These are phyloP conservation scores for Antennarius striatus DNA, from an alignment of 2,113 vertebrate genomes.

Conservation along the genomic window DNA sequence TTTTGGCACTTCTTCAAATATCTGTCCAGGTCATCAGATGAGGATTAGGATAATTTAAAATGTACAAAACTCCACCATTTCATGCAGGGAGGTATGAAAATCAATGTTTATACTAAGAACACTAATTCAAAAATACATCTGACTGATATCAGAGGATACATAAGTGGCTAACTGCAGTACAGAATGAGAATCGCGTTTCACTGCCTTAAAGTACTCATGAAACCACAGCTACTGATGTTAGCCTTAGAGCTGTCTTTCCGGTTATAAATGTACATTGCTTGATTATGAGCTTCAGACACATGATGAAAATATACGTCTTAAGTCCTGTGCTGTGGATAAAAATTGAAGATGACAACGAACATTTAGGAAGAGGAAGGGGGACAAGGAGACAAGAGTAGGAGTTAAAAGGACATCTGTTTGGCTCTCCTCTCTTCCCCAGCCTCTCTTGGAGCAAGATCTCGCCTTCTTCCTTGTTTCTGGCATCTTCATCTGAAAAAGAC, in stretches of 20 bases:
- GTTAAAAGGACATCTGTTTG: constrained; percentile 63
- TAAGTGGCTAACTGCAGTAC: neutral
- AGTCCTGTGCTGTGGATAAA: constrained; percentile 26
- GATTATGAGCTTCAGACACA: constrained; percentile 2
- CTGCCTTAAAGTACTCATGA: too few relatives aligned
- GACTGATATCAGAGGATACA: constrained; percentile 25
- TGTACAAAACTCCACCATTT: constrained; percentile 12
- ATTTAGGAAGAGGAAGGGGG: constrained; percentile 63
- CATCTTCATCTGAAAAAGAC: constrained; percentile 72
- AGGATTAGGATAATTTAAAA: constrained; percentile 37
- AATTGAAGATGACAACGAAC: constrained; percentile 53
- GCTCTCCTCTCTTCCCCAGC: constrained; percentile 43
- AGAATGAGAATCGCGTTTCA: too few relatives aligned
- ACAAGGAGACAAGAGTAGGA: constrained; percentile 62
- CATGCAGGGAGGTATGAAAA: constrained; percentile 13
- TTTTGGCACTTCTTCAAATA: constrained; percentile 36
- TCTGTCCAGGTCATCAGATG: constrained; percentile 35
- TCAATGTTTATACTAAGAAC: constrained; percentile 44
- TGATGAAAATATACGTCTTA: neutral
- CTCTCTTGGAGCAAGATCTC: constrained; percentile 60
- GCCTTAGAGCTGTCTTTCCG: neutral
- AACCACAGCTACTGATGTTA: too few relatives aligned
- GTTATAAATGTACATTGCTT: constrained; percentile 21
- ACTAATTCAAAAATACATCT: constrained; percentile 30
- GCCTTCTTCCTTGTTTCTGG: constrained; percentile 73